These are phyloP conservation scores for Macrosoma leucophasiata DNA, from an alignment of 2,888 invertebrate species.

Conservation along the genomic window DNA sequence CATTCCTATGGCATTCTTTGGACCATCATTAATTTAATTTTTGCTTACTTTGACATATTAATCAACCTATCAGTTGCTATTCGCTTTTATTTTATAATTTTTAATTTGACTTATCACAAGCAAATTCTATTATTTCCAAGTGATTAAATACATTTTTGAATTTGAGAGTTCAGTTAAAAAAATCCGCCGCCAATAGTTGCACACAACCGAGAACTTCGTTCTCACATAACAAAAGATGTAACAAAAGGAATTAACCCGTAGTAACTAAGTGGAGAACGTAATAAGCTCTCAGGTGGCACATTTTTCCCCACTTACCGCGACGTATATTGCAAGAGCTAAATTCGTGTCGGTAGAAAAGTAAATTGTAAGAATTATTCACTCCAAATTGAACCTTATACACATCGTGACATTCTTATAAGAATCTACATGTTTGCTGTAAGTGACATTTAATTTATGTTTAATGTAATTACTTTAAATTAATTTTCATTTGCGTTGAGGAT, in stretches of 20 bases:
- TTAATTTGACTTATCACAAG: no score
- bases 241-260: constrained; percentile 10
- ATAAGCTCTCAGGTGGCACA: constrained; percentile 15
- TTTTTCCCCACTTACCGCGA: constrained; percentile 28
- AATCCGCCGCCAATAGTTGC: no score
- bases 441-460: no score
- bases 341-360: constrained; percentile 25
- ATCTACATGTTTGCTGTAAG: constrained; percentile 8
- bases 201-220: constrained; percentile 10
- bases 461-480: no score
- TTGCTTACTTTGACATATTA: no score
- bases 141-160: no score
- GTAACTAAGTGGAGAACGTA: neutral
- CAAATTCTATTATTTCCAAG: no score
- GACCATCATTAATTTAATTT: constrained; percentile 8
- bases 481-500: no score
- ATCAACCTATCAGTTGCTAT: no score
- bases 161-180: no score
- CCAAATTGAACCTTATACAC: constrained; percentile 30
- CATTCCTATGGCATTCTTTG: constrained; percentile 5
- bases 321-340: constrained; percentile 28
- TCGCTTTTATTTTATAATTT: no score
- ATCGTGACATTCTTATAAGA: constrained; percentile 14
- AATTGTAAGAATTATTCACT: constrained; percentile 32
- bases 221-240: constrained; percentile 9